Conservation (phyloP, 2,888 invertebrate genomes). For the Sarcophaga rosellei region DNA sequence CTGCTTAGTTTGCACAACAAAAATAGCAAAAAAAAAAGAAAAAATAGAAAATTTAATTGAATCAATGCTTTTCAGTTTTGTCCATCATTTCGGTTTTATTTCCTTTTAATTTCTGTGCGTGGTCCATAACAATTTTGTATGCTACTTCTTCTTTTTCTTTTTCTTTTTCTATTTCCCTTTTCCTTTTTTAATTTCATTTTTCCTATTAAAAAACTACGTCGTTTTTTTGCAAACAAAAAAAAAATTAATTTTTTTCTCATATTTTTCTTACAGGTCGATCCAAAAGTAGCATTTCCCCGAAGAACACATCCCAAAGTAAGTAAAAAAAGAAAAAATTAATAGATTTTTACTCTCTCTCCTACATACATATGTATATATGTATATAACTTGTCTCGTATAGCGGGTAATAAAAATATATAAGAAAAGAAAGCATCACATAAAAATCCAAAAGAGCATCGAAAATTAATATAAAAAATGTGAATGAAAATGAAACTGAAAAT, state of each 20-base stretch:
- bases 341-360: too few species aligned
- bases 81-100: slow-evolving; percentile 3
- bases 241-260: slow-evolving; percentile 46
- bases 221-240: too few species aligned
- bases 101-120: slow-evolving; percentile 40
- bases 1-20: too few species aligned
- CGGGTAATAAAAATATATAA: background rate
- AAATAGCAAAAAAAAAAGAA: too few species aligned
- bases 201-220: background rate
- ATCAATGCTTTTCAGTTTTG: too few species aligned
- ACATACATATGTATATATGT: too few species aligned
- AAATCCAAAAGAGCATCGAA: slow-evolving; percentile 3
- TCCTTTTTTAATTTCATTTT: background rate
- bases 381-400: too few species aligned
- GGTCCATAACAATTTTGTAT: slow-evolving; percentile 1
- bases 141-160: too few species aligned
- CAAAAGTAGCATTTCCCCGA: slow-evolving; percentile 99
- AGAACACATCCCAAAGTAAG: slow-evolving; percentile 99
- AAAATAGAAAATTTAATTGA: too few species aligned
- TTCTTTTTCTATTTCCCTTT: background rate
- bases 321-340: slow-evolving; percentile 69
- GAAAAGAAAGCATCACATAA: background rate
- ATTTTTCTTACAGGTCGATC: slow-evolving; percentile 93
- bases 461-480: slow-evolving; percentile 48
- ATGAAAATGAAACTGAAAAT: slow-evolving; percentile 25